Conservation (phyloP, 2,797 vertebrate species). For the Enteromius mattozi region DNA sequence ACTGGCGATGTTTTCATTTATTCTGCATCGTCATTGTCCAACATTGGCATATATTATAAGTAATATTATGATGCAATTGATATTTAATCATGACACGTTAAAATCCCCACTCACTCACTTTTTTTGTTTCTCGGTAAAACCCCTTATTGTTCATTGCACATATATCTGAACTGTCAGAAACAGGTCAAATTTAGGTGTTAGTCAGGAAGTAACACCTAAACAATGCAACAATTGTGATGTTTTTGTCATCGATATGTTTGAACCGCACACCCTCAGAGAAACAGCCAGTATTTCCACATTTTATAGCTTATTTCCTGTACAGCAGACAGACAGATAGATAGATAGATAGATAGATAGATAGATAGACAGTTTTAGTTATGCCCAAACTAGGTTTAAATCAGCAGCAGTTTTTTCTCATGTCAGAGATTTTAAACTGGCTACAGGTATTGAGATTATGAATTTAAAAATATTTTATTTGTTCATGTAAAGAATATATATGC, state of each 20-base stretch:
- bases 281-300: not conserved
- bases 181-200: not conserved
- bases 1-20: not conserved
- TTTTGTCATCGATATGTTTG: not conserved
- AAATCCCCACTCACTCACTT: not conserved
- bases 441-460: not conserved
- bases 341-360: too few species aligned
- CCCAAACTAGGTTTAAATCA: not conserved
- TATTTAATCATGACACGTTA: not conserved
- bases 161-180: not conserved
- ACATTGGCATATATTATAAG: not conserved
- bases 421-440: not conserved
- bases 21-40: slow-evolving; percentile 19
- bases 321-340: too few species aligned
- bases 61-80: not conserved
- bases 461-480: too few species aligned
- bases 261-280: not conserved
- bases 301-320: not conserved
- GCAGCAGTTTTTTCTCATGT: not conserved
- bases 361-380: too few species aligned
- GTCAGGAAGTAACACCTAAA: not conserved
- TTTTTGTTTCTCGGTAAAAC: not conserved
- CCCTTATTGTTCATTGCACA: not conserved
- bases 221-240: not conserved
- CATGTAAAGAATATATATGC: not conserved